Evolutionary conservation across 2,113 vertebrate species (phyloP), one percentile per base, ranked within the genome.

Genomic region (Rhizomys pruinosus): DNA sequence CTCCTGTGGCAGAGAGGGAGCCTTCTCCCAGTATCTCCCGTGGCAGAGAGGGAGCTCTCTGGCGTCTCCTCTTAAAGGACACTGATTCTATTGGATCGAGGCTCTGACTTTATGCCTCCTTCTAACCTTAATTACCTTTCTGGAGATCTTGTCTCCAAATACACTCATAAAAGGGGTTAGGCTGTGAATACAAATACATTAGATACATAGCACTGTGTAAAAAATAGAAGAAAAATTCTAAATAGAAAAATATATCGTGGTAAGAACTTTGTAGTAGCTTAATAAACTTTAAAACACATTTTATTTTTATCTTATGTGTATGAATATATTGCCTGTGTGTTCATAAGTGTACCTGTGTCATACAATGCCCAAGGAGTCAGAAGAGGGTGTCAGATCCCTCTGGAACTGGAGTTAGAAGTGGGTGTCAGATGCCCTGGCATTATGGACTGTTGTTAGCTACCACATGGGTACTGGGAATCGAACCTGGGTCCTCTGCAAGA

Each of bases 1-100:
- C 76, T n/a, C 23, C 17, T 1, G 34, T 37, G 66, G 25, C 8
- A 7, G 11, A 34, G n/a, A 4, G 19, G 16, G 10, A 0, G 42
- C 17, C 25, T 73, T 27, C n/a, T 79, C 55, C 7, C 7, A 17
- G 9, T 13, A 13, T 34, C 76, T n/a, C 23, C 17, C 1, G 34
- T 37, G 66, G 25, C 8, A 7, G 11, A 34, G n/a, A 4, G 19
- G 16, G 10, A 0, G 3, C 27, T 44, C 22, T 42, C 32, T 55
- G 34, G 1, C 9, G 0, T 77, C 55, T 88, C 17, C 23, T 66
- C 32, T 44, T 87, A 55, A 37, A 84, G 42, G 55, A 59, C 52
- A 71, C 55, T 74, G 47, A 80, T 77, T 17, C 68, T 84, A 1
- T 59, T 76, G 64, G 82, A 39, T 72, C 32, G 82, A n/a, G 84